These are phyloP conservation scores for Cephus nigrinus DNA, from an alignment of 2,888 invertebrate species.

Conservation along the genomic window DNA sequence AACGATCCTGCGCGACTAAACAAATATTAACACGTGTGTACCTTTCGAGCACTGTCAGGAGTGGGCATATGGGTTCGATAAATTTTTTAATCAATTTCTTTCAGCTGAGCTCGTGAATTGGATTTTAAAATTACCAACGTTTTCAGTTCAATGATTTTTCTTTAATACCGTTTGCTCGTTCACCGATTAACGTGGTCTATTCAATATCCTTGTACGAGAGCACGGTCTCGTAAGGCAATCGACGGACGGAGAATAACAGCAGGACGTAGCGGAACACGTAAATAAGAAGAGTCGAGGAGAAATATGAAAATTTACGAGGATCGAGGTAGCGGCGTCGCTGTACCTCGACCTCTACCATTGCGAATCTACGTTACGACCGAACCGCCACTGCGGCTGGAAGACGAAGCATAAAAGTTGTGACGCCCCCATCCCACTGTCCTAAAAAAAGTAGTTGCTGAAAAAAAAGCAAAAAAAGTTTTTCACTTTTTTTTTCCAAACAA, in stretches of 20 bases:
- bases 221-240: background rate
- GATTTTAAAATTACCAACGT: background rate
- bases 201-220: background rate
- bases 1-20: background rate
- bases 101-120: background rate
- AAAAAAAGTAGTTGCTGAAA: background rate
- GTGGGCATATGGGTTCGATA: background rate
- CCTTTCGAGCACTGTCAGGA: background rate
- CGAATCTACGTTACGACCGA: background rate
- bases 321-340: slow-evolving; percentile 15
- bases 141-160: background rate
- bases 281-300: background rate
- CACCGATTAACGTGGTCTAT: background rate
- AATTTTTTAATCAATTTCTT: background rate
- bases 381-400: background rate
- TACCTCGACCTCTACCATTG: background rate
- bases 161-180: background rate
- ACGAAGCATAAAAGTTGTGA: background rate
- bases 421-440: background rate
- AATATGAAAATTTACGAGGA: background rate
- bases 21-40: background rate
- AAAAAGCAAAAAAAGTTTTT: background rate
- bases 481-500: background rate
- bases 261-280: background rate
- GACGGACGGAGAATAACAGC: background rate